Evolutionary conservation across 2,113 vertebrate genomes (phyloP), one percentile per base, ranked within the genome.

Genomic region (Mola mola): DNA sequence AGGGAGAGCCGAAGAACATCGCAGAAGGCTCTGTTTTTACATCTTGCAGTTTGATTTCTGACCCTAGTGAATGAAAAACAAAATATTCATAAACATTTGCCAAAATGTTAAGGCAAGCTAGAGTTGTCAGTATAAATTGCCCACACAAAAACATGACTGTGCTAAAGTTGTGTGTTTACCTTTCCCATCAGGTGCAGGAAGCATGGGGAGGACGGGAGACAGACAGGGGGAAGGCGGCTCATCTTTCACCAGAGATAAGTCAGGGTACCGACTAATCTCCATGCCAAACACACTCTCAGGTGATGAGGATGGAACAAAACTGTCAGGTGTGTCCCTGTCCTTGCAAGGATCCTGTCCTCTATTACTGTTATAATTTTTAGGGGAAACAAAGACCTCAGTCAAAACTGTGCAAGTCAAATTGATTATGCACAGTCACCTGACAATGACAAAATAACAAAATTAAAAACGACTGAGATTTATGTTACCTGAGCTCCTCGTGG

Each of bases 271-370:
- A 72, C 94, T 95, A 46, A 98, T 93, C 87, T 98, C 96, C 88
- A 93, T 91, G 56, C 96, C 96, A 62, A 96, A 92, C 49, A 99
- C 95, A 0, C 97, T 98, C 85, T 99, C 97, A 9, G 97, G 97
- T 72, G 97, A 99, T 3, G 97, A 99, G 1, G 97, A 98, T 48
- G 96, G 96, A 57, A 99, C 94, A 72, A 98, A 98, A 79, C 97
- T 99, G 81, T 99, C 97, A 4, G 96, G 96, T 17, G 93, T 94
- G 74, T 97, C 96, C 49, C 96, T 90, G 48, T 95, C 95, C 41
- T 93, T 95, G 86, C 92, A 94, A 47, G 94, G 91, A 66, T 98
- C 96, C 83, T 98, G 96, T 46, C 92, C 92, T 84, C 97, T 93
- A 85, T 60, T 78, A 64, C 85, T 88, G 62, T 56, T 38, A 19